Percentiles rank a stretch among this genome's conserved stretches.
Conservation (phyloP, 2,797 vertebrate genomes). For the Cyclura pinguis region DNA sequence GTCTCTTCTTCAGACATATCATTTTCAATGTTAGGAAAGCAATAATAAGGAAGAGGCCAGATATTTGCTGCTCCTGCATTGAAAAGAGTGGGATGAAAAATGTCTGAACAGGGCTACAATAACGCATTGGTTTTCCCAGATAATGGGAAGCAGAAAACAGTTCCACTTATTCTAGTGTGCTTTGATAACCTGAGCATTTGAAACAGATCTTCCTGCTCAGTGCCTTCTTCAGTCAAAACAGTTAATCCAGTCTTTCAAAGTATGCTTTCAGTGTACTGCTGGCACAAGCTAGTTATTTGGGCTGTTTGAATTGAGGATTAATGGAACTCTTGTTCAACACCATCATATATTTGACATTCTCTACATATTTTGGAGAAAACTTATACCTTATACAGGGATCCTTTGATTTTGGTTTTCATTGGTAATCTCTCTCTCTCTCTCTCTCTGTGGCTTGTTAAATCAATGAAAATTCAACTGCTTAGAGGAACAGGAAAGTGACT, state of each 20-base stretch:
- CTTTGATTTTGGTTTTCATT: constrained; percentile 32
- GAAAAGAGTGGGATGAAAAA: too few relatives aligned
- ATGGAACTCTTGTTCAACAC: constrained; percentile 6
- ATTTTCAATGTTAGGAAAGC: too few relatives aligned
- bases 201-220: neutral
- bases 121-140: neutral
- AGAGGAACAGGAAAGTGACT: constrained; percentile 1
- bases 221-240: neutral
- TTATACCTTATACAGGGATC: neutral
- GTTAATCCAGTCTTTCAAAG: neutral
- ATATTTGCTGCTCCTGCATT: too few relatives aligned
- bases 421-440: neutral
- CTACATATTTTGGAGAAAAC: constrained; percentile 11
- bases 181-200: neutral
- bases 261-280: neutral
- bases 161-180: neutral
- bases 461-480: constrained; percentile 16
- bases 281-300: neutral
- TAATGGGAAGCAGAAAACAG: neutral
- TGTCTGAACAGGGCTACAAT: neutral
- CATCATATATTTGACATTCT: neutral
- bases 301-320: neutral
- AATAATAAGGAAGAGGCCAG: too few relatives aligned
- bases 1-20: too few relatives aligned
- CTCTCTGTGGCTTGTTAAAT: neutral